Conservation (phyloP, 2,113 vertebrate species). For the Bucco capensis region DNA sequence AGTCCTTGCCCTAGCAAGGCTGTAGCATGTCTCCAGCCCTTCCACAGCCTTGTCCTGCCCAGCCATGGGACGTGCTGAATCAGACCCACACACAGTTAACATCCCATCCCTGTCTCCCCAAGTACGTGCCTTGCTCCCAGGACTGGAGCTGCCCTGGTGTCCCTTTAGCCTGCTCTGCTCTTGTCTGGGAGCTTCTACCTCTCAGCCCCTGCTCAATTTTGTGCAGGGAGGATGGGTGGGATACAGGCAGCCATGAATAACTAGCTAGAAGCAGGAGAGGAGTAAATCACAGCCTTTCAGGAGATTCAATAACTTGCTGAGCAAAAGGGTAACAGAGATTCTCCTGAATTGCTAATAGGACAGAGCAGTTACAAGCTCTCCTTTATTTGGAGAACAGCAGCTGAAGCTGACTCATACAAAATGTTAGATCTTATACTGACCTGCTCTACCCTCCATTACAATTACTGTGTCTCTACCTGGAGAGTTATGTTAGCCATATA, state of each 20-base stretch:
- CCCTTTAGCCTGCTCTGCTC: accelerated
- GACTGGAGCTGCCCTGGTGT: neutral
- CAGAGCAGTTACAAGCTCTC: neutral
- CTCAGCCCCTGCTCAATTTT: accelerated
- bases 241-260: neutral
- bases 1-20: accelerated
- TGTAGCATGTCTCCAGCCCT: accelerated
- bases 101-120: accelerated
- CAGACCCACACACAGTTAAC: accelerated
- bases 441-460: neutral
- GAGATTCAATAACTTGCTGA: neutral
- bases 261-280: neutral
- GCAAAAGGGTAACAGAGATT: neutral
- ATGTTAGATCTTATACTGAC: neutral
- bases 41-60: neutral
- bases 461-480: neutral
- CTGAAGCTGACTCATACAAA: neutral
- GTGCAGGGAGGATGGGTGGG: neutral
- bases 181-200: neutral
- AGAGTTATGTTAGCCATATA: neutral
- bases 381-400: neutral
- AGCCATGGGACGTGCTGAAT: accelerated
- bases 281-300: neutral
- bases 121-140: accelerated
- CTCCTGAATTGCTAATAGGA: neutral